Conservation (phyloP, 1,140 invertebrate species). For the Drosophila subpulchrella region DNA sequence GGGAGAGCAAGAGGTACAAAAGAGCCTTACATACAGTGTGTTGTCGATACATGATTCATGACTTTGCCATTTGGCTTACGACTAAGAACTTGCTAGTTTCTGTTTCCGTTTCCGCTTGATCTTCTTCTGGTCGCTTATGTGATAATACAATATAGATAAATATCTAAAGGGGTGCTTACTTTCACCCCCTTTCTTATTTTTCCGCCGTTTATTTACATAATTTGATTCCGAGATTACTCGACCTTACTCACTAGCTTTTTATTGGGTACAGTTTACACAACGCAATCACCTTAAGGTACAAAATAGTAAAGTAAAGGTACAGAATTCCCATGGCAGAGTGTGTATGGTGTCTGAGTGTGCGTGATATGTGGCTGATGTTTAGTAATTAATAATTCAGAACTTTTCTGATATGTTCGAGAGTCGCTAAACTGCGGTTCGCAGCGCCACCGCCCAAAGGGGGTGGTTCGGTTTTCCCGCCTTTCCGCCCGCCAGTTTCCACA, state of each 20-base stretch:
- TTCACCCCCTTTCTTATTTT: background rate
- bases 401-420: constrained; percentile 63
- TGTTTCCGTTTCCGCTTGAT: constrained; percentile 17
- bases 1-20: constrained; percentile 79
- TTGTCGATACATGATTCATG: constrained; percentile 32
- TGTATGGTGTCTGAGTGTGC: constrained; percentile 19
- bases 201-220: constrained; percentile 39
- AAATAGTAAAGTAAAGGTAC: constrained; percentile 54
- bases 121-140: constrained; percentile 5
- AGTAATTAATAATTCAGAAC: constrained; percentile 45
- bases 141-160: constrained; percentile 17
- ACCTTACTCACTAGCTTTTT: constrained; percentile 15
- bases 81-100: constrained; percentile 37
- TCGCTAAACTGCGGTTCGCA: constrained; percentile 25
- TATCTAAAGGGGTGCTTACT: constrained; percentile 1
- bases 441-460: background rate
- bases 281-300: constrained; percentile 48
- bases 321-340: constrained; percentile 30
- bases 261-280: constrained; percentile 39
- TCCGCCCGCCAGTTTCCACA: constrained; percentile 12
- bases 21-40: constrained; percentile 55
- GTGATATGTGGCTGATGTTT: constrained; percentile 45
- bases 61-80: constrained; percentile 37
- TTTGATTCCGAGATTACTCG: constrained; percentile 32
- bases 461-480: background rate